These are phyloP conservation scores for Corynorhinus townsendii DNA, from an alignment of 2,113 vertebrate genomes.

Conservation along the genomic window DNA sequence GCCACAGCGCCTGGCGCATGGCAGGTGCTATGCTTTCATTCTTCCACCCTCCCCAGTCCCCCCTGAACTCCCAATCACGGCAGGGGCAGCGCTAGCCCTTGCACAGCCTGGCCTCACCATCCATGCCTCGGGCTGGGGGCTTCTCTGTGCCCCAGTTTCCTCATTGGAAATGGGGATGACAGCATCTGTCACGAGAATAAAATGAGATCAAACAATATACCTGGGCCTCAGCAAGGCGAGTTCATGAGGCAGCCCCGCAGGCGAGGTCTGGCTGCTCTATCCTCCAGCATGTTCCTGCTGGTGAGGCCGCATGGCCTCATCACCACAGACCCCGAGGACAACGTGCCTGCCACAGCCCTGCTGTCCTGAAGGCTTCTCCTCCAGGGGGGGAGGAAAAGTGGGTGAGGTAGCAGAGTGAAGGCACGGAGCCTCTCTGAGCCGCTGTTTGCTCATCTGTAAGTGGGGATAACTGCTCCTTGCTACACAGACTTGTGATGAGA, in stretches of 20 bases:
- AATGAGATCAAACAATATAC: neutral
- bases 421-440: neutral
- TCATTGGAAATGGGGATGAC: neutral
- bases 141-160: neutral
- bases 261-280: neutral
- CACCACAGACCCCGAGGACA: neutral
- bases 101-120: rapidly evolving
- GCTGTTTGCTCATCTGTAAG: neutral
- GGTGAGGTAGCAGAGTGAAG: neutral
- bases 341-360: neutral
- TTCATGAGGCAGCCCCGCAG: neutral
- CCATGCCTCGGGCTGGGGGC: neutral
- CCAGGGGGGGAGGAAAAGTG: no score
- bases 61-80: neutral
- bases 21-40: neutral
- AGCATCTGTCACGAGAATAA: neutral
- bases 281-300: neutral
- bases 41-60: neutral
- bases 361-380: neutral
- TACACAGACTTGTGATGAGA: neutral
- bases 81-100: rapidly evolving
- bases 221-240: neutral
- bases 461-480: neutral
- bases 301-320: neutral
- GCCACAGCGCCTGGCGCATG: neutral